Evolutionary conservation across 2,797 vertebrate genomes (phyloP).

Genomic region (Epinephelus awoara): DNA sequence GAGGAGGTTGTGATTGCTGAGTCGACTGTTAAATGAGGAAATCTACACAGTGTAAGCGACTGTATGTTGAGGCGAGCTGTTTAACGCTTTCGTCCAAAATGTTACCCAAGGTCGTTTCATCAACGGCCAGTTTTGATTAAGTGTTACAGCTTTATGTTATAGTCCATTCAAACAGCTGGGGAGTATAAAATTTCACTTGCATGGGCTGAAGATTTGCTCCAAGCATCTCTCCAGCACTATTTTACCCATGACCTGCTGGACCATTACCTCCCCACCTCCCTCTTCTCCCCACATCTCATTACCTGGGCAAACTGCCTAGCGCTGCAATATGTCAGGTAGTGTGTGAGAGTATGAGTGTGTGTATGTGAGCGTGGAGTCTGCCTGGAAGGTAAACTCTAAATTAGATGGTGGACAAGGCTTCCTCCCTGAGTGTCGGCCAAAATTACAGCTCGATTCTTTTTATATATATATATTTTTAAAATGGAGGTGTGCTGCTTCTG

Average conservation of each 20-base stretch:
- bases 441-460: constrained; percentile 25
- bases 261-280: constrained; percentile 14
- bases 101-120: constrained; percentile 26
- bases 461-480: not conserved
- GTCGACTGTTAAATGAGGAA: constrained; percentile 30
- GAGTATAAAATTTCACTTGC: constrained; percentile 35
- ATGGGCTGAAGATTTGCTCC: constrained; percentile 35
- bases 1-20: constrained; percentile 70
- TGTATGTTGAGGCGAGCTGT: not conserved
- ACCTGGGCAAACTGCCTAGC: constrained; percentile 67
- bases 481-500: constrained; percentile 45
- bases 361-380: constrained; percentile 20
- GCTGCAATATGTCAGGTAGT: constrained; percentile 67
- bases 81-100: not conserved
- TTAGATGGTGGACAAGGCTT: constrained; percentile 63
- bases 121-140: constrained; percentile 28
- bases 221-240: constrained; percentile 34
- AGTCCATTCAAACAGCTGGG: constrained; percentile 50
- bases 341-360: constrained; percentile 25
- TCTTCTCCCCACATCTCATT: constrained; percentile 54
- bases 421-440: constrained; percentile 48
- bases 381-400: constrained; percentile 70
- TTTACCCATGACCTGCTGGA: constrained; percentile 62
- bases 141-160: constrained; percentile 39
- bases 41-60: not conserved